Base-by-base conservation (phyloP, 2,797 vertebrate species). In the Takifugu ocellatus region DNA sequence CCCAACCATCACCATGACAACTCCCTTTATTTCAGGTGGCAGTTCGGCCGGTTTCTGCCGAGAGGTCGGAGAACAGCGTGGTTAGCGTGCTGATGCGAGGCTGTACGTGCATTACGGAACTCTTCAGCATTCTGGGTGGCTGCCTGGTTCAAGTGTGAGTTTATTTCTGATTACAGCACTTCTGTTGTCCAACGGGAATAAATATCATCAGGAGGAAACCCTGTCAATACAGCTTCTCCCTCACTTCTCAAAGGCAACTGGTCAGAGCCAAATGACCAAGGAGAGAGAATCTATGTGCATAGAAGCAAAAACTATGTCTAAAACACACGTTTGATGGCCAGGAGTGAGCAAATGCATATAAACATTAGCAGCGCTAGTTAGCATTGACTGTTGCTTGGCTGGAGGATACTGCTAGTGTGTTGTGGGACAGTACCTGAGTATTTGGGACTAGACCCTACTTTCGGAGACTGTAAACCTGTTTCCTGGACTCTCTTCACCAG, bases 361-460 rank as follows among this genome's bases (percentile, higher is more conserved):
- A 39, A 39, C 36, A 39, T 3, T 10, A 39, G 36, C 12, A 14
- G 36, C 36, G 12, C 36, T 39, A 39, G 47, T 25, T 66, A 24
- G 48, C 61, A 29, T 59, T 55, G 63, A 63, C 56, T 69, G 66
- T 63, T 58, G 71, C 45, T 66, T 54, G 31, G n/a, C 46, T 59
- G 45, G 51, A 66, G 16, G 33, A 68, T 53, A 59, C 46, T 53
- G 46, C 51, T 57, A 48, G 6, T 63, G 59, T 61, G 29, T 72
- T 71, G 48, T 76, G 48, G 59, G 70, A 63, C 67, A 70, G 64
- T 79, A 76, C 82, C 78, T 75, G 85, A 84, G 83, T 70, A 69
- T 61, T 61, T 60, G 63, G 50, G 49, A 63, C 42, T 56, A 56
- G 27, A 54, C 42, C 27, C 43, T 33, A 25, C 50, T 66, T 48